Evolutionary conservation across 2,113 vertebrate genomes (phyloP), one percentile per base, ranked within the genome.

Genomic region (Entelurus aequoreus): DNA sequence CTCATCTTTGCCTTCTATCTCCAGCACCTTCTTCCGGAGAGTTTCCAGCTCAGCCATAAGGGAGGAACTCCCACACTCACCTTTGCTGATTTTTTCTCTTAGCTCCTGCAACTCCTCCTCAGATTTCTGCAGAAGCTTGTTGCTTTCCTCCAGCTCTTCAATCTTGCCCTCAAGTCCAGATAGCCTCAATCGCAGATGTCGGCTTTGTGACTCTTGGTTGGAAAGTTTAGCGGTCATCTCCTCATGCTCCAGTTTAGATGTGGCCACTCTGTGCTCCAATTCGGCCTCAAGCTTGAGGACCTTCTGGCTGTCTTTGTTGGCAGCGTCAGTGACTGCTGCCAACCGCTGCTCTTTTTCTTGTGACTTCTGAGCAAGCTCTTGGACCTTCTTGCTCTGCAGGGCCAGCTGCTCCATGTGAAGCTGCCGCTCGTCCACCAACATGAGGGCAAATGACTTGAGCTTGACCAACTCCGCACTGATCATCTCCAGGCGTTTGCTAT

Each of bases 1-100:
- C 67, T 98, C 96, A 5, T 98, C 96, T 60, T 98, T 97, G 1
- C 95, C 95, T 73, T 99, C 95, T 95, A 98, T 98, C 83, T 99
- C 96, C 60, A 97, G 85, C 13, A 98, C 93, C 0, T 90, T 93
- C 75, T 97, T 98, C 15, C 92, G 88, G 16, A 98, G 90, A 54
- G 90, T 96, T 87, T 98, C 95, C 69, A 98, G 89, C 81, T 99
- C 95, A 0, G 94, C 88, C 92, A 94, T 91, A 36, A 95, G 85
- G 49, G 90, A 92, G 12, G 93, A 94, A 72, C 91, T 93, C 12
- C 94, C 94, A 12, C 93, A 94, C 86, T 97, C 94, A 15, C 95
- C 95, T 73, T 90, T 92, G 0, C 93, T 91, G 77, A 97, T 97
- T 87, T 97, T 94, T 51, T 95, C 92, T 80, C 94, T 90, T 37